These are phyloP conservation scores for Stenotaenia linearis DNA, from an alignment of 2,888 invertebrate species.

Conservation along the genomic window DNA sequence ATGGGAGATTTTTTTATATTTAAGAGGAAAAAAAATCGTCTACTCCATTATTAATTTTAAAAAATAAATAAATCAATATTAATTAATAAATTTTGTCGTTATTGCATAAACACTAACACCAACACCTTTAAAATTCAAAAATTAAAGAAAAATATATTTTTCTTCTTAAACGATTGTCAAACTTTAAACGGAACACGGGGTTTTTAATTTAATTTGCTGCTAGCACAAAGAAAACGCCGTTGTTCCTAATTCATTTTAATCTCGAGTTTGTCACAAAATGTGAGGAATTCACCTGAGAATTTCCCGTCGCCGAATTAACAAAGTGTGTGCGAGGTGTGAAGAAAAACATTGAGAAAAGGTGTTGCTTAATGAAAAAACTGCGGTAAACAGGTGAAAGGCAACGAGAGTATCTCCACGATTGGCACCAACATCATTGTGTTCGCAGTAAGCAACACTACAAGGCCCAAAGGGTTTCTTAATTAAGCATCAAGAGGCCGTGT, in stretches of 20 bases:
- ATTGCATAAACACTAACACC: too few species aligned
- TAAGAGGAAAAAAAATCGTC: not conserved
- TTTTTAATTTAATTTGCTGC: slow-evolving; percentile 1
- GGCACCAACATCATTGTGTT: not conserved
- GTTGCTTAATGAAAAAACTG: not conserved
- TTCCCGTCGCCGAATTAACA: not conserved
- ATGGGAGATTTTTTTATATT: not conserved
- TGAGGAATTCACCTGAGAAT: slow-evolving; percentile 2
- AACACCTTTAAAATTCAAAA: too few species aligned
- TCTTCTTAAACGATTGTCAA: not conserved
- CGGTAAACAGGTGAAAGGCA: slow-evolving; percentile 14
- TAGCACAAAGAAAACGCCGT: not conserved
- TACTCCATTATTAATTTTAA: not conserved
- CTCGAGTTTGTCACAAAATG: not conserved
- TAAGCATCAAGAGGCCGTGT: not conserved
- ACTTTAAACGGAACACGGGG: not conserved
- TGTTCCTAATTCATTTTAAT: slow-evolving; percentile 4
- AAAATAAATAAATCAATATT: not conserved
- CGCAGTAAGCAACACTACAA: not conserved
- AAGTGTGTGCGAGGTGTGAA: not conserved
- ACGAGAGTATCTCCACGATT: not conserved
- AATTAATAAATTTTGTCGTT: not conserved
- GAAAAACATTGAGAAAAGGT: slow-evolving; percentile 4
- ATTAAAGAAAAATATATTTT: not conserved
- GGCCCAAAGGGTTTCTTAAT: not conserved